These are phyloP conservation scores for Phodopus roborovskii DNA, from an alignment of 2,113 vertebrate species.

Conservation along the genomic window DNA sequence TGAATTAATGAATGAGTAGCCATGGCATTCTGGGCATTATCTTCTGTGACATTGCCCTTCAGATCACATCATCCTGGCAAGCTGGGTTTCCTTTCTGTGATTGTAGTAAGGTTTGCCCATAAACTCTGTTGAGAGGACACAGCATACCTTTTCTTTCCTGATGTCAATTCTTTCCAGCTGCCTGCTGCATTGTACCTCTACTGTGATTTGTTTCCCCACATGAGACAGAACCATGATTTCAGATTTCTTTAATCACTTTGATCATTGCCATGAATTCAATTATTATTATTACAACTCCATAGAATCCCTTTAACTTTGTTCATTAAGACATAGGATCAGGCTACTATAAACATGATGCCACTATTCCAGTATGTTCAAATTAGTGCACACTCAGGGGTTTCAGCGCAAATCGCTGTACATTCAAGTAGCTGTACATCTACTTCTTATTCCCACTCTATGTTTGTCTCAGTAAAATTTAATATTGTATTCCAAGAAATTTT, in stretches of 20 bases:
- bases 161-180: neutral
- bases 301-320: constrained; percentile 2
- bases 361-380: constrained; percentile 9
- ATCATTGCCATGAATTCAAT: neutral
- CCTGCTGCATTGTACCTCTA: neutral
- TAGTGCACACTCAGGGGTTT: neutral
- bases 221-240: neutral
- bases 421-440: neutral
- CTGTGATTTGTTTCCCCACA: constrained; percentile 27
- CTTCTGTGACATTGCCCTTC: neutral
- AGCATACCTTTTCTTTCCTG: neutral
- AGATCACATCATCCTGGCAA: neutral
- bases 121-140: neutral
- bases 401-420: too few relatives aligned
- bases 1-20: neutral
- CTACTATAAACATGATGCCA: neutral
- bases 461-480: constrained; percentile 48
- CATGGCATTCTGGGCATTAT: neutral
- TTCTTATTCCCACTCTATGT: constrained; percentile 25
- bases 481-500: constrained; percentile 2
- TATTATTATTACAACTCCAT: constrained; percentile 11
- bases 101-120: neutral
- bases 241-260: constrained; percentile 27
- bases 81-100: neutral
- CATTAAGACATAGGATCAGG: constrained; percentile 29